phyloP scores from a whole-genome alignment of 2,113 vertebrate species.

The Gallinago paraguaiae region DNA sequence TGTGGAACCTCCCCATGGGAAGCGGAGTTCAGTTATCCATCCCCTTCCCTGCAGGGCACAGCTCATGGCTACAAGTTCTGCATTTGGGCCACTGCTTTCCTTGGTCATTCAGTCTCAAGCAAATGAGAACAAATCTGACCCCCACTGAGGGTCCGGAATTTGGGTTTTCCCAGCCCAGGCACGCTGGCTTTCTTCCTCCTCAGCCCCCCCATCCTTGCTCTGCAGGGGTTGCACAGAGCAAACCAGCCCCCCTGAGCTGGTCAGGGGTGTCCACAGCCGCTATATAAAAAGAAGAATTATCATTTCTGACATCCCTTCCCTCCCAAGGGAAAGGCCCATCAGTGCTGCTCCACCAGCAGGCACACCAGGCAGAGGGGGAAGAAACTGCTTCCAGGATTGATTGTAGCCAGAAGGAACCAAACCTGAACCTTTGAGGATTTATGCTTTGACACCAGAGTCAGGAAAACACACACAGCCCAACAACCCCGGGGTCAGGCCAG shows the following conservation, averaged over 20 bases:
- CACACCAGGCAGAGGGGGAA: accelerated
- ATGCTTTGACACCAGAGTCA: background rate
- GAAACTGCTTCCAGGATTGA: background rate
- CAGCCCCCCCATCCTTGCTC: background rate
- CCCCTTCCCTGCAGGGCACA: background rate
- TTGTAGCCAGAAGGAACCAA: background rate
- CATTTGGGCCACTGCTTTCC: background rate
- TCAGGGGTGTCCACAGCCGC: background rate
- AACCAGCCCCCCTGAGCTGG: background rate
- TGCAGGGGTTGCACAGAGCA: background rate
- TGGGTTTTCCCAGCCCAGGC: background rate
- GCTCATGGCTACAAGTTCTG: accelerated
- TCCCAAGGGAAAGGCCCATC: background rate
- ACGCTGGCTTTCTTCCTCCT: no score
- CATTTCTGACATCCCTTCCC: background rate
- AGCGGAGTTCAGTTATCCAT: background rate
- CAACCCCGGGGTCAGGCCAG: accelerated
- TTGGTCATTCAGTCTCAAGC: background rate
- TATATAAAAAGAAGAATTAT: background rate
- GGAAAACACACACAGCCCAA: background rate
- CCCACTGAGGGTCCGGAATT: accelerated
- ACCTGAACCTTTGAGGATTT: background rate
- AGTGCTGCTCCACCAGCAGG: background rate
- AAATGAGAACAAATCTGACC: background rate
- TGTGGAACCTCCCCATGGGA: background rate